A percentile compares a stretch with the other conserved stretches of the same genome.
Conservation (phyloP, 2,888 invertebrate species). For the Diadegma fenestrale region DNA sequence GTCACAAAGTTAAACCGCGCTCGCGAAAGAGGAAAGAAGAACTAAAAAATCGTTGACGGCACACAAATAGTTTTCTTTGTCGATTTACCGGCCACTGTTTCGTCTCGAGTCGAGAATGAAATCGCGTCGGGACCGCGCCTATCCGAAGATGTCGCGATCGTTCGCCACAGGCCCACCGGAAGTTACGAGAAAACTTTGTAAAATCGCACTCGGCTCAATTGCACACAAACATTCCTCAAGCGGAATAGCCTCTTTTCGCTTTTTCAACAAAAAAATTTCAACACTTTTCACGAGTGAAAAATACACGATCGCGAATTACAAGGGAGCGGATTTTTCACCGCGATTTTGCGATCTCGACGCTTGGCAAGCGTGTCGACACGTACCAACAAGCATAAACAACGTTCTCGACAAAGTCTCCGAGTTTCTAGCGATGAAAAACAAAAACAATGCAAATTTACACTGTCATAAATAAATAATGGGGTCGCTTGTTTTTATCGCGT, state of each 20-base stretch:
- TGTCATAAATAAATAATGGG: neutral
- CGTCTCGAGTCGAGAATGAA: neutral
- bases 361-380: neutral
- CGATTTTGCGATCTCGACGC: neutral
- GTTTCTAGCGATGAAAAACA: neutral
- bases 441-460: neutral
- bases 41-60: neutral
- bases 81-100: neutral
- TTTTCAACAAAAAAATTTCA: neutral
- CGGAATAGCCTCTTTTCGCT: neutral
- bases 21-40: neutral
- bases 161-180: neutral
- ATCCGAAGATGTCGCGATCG: slow-evolving; percentile 30
- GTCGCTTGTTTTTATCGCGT: slow-evolving; percentile 11
- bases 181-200: slow-evolving; percentile 1
- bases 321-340: neutral
- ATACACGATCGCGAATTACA: neutral
- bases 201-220: slow-evolving; percentile 10
- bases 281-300: neutral
- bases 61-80: neutral
- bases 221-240: neutral
- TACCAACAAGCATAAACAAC: neutral
- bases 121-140: slow-evolving; percentile 26
- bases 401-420: neutral
- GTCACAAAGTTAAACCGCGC: neutral